Conservation (phyloP, 2,888 invertebrate species). For the Caradrina clavipalpis region DNA sequence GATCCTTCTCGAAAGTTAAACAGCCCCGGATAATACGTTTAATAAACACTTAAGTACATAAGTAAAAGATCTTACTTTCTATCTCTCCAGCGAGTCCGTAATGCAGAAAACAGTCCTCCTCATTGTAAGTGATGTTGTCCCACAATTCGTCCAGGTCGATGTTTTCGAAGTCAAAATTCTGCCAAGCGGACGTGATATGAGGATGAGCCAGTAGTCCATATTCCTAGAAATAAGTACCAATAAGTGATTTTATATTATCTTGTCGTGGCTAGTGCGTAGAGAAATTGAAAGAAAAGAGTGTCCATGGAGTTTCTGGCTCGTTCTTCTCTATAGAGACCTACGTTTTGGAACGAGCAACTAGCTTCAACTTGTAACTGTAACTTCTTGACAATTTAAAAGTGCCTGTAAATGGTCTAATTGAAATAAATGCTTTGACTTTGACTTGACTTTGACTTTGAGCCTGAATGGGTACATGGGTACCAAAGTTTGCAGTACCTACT, state of each 20-base stretch:
- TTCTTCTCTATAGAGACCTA: no score
- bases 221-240: slow-evolving; percentile 76
- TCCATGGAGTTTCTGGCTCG: no score
- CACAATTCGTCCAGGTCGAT: slow-evolving; percentile 90
- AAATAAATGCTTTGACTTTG: no score
- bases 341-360: no score
- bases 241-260: not conserved
- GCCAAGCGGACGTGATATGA: slow-evolving; percentile 89
- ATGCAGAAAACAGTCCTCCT: slow-evolving; percentile 89
- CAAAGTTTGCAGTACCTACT: no score
- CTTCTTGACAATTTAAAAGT: no score
- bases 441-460: no score
- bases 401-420: no score
- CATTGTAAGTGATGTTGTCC: slow-evolving; percentile 90
- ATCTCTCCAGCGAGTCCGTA: slow-evolving; percentile 88
- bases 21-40: not conserved
- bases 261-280: not conserved
- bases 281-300: no score
- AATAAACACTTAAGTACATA: no score
- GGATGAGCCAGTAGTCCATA: slow-evolving; percentile 89
- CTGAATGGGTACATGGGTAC: no score
- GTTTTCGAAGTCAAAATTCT: slow-evolving; percentile 90
- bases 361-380: no score
- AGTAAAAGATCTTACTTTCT: slow-evolving; percentile 80
- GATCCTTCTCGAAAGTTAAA: not conserved